Evolutionary conservation across 2,797 vertebrate species (phyloP).

Genomic region (Lutjanus campechanus): DNA sequence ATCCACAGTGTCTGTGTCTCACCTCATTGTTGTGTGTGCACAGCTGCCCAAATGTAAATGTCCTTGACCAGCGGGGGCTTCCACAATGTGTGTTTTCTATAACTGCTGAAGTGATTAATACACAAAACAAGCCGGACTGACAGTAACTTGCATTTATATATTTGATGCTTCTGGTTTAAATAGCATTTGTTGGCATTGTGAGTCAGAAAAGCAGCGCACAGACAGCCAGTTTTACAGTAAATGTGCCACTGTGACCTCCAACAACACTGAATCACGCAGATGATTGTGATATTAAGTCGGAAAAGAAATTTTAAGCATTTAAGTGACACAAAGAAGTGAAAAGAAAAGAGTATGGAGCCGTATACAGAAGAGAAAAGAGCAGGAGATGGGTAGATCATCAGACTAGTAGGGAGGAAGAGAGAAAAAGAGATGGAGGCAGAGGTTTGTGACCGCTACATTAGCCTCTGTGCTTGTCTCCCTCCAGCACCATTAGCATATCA

Average conservation of each 20-base stretch:
- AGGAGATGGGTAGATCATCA: conserved; percentile 8
- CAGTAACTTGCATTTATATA: not conserved
- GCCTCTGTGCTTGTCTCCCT: conserved; percentile 76
- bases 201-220: not conserved
- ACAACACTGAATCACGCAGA: not conserved
- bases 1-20: not conserved
- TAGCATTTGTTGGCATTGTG: not conserved
- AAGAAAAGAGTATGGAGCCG: not conserved
- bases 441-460: conserved; percentile 79
- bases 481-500: conserved; percentile 84
- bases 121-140: not conserved
- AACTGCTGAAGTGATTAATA: not conserved
- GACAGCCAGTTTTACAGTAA: not conserved
- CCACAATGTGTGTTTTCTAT: not conserved
- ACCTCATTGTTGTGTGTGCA: not conserved
- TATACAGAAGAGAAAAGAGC: conserved; percentile 4
- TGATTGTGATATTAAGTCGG: not conserved
- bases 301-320: not conserved
- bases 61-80: not conserved
- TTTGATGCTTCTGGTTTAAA: not conserved
- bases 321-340: not conserved
- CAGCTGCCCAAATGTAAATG: not conserved
- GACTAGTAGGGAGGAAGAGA: conserved; percentile 38
- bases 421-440: conserved; percentile 57
- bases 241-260: not conserved